These are phyloP conservation scores for Carollia perspicillata DNA, from an alignment of 2,113 vertebrate genomes.

Conservation along the genomic window DNA sequence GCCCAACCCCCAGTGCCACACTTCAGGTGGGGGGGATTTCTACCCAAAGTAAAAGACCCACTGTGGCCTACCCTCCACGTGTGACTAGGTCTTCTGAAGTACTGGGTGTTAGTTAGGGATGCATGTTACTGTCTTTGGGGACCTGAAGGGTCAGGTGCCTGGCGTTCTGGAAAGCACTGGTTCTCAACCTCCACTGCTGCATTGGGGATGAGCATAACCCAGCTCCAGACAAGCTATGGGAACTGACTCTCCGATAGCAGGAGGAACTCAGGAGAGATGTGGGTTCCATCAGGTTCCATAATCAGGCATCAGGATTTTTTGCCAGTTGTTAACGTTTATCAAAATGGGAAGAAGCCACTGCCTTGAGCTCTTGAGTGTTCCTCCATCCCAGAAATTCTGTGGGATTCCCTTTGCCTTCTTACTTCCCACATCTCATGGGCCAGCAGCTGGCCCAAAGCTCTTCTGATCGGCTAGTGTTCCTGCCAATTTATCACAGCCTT, in stretches of 20 bases:
- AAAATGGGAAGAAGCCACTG: neutral
- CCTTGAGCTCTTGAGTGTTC: neutral
- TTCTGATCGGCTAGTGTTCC: neutral
- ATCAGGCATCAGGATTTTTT: neutral
- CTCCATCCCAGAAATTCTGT: neutral
- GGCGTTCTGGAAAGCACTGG: neutral
- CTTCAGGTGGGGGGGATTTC: neutral
- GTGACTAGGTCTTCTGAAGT: neutral
- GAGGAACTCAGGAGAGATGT: neutral
- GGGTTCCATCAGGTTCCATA: neutral
- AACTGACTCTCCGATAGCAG: neutral
- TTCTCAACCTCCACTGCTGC: too few relatives aligned
- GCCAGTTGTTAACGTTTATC: neutral
- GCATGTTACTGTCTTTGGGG: neutral
- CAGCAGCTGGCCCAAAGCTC: too few relatives aligned
- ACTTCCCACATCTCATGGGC: neutral
- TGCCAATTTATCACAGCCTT: neutral
- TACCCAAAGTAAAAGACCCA: too few relatives aligned
- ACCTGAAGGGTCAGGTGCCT: accelerated
- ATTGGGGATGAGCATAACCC: neutral
- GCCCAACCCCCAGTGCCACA: too few relatives aligned
- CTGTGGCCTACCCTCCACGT: neutral
- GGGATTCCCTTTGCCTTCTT: neutral
- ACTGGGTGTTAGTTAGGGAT: neutral
- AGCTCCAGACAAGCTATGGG: neutral